Evolutionary conservation across 2,888 invertebrate species (phyloP).

Genomic region (Aleiodes alternator): DNA sequence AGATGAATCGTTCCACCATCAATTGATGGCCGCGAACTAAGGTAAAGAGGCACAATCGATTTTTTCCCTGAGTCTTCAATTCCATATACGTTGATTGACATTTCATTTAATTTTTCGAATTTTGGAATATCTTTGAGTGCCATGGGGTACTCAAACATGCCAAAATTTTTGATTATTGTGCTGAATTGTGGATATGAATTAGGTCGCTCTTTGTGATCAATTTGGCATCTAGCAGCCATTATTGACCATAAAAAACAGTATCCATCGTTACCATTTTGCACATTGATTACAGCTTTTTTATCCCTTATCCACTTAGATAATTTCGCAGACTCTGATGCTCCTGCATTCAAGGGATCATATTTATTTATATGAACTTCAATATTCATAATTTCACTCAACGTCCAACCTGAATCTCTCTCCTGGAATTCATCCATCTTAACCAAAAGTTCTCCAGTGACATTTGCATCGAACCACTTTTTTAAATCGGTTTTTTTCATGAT

Average conservation of each 20-base stretch:
- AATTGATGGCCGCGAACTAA: not conserved
- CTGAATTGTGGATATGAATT: not conserved
- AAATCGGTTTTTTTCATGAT: constrained; percentile 53
- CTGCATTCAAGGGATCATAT: constrained; percentile 49
- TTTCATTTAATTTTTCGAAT: too few relatives aligned
- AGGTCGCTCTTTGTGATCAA: not conserved
- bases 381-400: constrained; percentile 18
- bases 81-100: too few relatives aligned
- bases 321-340: constrained; percentile 51
- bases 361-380: constrained; percentile 50
- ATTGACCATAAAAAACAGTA: constrained; percentile 36
- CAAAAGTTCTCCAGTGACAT: constrained; percentile 46
- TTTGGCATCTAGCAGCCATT: constrained; percentile 47
- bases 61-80: too few relatives aligned
- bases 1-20: constrained; percentile 1
- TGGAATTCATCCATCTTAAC: constrained; percentile 56
- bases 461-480: constrained; percentile 48
- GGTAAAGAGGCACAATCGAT: constrained; percentile 6
- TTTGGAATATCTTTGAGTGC: not conserved
- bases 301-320: constrained; percentile 50
- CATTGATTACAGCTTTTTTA: constrained; percentile 56
- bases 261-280: constrained; percentile 54
- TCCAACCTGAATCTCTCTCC: constrained; percentile 51
- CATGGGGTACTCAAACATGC: not conserved
- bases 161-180: not conserved